Evolutionary conservation across 2,113 vertebrate species (phyloP).

Genomic region (Ameiurus melas): DNA sequence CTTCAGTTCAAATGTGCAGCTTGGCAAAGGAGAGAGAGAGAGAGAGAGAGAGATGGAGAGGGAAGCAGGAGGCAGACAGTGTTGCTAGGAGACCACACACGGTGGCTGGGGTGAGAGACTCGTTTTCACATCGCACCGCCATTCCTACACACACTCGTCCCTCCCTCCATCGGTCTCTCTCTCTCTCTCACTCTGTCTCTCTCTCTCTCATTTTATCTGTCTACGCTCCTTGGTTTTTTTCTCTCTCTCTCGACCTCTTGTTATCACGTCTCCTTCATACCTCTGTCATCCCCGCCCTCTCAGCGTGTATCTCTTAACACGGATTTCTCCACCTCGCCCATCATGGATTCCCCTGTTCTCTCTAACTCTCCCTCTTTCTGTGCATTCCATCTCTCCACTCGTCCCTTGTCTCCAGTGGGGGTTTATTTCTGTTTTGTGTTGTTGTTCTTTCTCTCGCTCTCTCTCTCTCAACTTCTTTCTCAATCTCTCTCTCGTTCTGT

Average conservation of each 20-base stretch:
- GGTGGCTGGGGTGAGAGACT: conserved; percentile 73
- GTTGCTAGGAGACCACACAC: conserved; percentile 81
- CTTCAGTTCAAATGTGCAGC: conserved; percentile 68
- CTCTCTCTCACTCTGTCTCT: conserved; percentile 59
- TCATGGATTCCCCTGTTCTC: conserved; percentile 21
- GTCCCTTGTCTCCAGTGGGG: not conserved
- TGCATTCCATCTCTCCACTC: not conserved
- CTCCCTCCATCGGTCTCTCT: conserved; percentile 57
- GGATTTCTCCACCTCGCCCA: conserved; percentile 25
- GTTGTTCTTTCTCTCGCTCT: not conserved
- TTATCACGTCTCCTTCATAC: conserved; percentile 14
- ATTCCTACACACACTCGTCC: conserved; percentile 63
- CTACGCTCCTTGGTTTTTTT: conserved; percentile 20
- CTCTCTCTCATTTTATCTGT: conserved; percentile 32
- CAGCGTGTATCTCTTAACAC: conserved; percentile 16
- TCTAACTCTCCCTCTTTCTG: conserved; percentile 2
- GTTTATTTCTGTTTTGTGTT: not conserved
- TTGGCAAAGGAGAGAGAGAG: conserved; percentile 57
- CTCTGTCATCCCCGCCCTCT: not conserved
- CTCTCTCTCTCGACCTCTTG: not conserved
- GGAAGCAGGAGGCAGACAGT: conserved; percentile 68
- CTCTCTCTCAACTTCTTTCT: not conserved
- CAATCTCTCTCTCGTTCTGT: not conserved
- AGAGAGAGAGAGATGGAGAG: conserved; percentile 58
- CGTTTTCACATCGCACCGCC: conserved; percentile 71